phyloP scores from a whole-genome alignment of 2,888 invertebrate species.

The Chrysolina americana region DNA sequence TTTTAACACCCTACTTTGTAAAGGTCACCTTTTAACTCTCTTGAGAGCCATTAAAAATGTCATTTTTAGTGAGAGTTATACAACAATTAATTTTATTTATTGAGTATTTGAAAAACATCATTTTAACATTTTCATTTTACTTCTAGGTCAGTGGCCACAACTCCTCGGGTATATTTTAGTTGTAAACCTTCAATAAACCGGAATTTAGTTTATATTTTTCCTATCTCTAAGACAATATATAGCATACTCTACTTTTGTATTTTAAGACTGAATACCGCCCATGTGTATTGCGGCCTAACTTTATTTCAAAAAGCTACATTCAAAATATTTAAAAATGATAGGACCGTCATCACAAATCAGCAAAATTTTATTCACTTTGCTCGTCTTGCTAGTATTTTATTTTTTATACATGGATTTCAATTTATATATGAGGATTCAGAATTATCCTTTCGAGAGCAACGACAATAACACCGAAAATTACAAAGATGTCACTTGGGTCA shows the following conservation, averaged over 20 bases:
- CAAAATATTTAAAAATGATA: constrained; percentile 71
- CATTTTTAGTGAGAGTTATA: too few relatives aligned
- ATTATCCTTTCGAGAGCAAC: constrained; percentile 74
- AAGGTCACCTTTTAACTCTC: too few relatives aligned
- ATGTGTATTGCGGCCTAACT: constrained; percentile 37
- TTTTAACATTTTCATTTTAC: constrained; percentile 39
- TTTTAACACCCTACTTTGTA: too few relatives aligned
- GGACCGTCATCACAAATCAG: constrained; percentile 83
- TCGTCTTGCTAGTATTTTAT: constrained; percentile 75
- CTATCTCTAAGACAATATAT: background rate
- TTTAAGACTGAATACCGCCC: constrained; percentile 52
- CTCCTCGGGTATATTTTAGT: constrained; percentile 33
- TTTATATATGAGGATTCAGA: constrained; percentile 79
- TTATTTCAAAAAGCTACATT: constrained; percentile 5
- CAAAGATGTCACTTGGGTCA: constrained; percentile 75
- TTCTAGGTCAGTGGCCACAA: constrained; percentile 42
- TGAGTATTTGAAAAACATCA: constrained; percentile 27
- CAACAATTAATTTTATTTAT: background rate
- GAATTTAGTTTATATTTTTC: background rate
- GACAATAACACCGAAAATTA: constrained; percentile 67
- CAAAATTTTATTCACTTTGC: constrained; percentile 76
- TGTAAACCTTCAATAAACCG: constrained; percentile 13
- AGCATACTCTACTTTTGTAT: constrained; percentile 15
- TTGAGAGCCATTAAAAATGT: too few relatives aligned
- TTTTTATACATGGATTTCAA: constrained; percentile 83